Base-by-base conservation (phyloP, 2,797 vertebrate species). In the Argya squamiceps region DNA sequence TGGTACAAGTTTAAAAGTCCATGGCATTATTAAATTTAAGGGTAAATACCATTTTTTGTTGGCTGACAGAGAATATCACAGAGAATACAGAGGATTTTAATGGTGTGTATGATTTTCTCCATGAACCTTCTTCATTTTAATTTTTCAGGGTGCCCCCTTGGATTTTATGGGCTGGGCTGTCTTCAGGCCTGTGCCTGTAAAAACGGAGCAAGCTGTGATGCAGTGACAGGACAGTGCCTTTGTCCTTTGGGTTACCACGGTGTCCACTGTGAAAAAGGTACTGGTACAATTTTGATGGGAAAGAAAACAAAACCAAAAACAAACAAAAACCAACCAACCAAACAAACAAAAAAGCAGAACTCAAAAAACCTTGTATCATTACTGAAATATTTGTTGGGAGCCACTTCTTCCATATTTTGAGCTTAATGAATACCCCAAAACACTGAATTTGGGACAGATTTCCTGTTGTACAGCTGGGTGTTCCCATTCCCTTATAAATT, bases 171-270 rank as follows among this genome's bases (percentile, higher is more conserved):
- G 37, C 89, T 95, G 8, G 97, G 96, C 87, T 99, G 99, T 92
- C 98, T 96, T 94, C 98, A 98, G 56, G 88, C 91, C 34, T 99
- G 99, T 63, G 96, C 98, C 96, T 99, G 98, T 94, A 95, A 95
- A 95, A 99, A 98, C 20, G 97, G 97, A 76, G 98, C 98, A 0
- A 96, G 95, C 37, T 99, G 99, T 81, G 97, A 99, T 39, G 96
- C 96, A 1, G 96, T 62, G 32, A 98, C 97, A 2, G 98, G 99
- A 18, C 95, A 74, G 30, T 99, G 99, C 50, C 14, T 98, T 91
- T 99, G 99, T 92, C 98, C 98, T 20, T 92, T 97, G 19, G 99
- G 99, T 75, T 98, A 98, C 89, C 97, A 98, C 1, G 98, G 99
- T 60, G 93, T 96, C 76, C 98, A 96, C 80, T 99, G 99, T 43